These are phyloP conservation scores for Psettodes erumei DNA, from an alignment of 2,113 vertebrate species.

Conservation along the genomic window DNA sequence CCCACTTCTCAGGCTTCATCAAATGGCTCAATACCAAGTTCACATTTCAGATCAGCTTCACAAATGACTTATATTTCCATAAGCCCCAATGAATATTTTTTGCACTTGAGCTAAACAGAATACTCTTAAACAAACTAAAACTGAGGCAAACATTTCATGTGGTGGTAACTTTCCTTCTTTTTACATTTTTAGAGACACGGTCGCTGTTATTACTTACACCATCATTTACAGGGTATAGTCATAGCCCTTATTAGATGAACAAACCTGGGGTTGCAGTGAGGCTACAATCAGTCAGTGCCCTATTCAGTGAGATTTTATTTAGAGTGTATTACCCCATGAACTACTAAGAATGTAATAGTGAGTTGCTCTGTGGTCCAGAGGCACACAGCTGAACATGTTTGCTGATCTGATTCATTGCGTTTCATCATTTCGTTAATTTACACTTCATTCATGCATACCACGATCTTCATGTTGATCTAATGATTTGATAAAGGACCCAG, in stretches of 20 bases:
- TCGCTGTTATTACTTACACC: not conserved
- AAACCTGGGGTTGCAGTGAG: not conserved
- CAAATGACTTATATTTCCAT: not conserved
- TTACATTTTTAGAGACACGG: not conserved
- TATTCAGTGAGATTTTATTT: not conserved
- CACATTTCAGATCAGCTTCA: not conserved
- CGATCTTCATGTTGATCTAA: not conserved
- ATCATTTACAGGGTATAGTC: not conserved
- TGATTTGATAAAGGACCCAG: not conserved
- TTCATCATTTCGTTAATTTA: not conserved
- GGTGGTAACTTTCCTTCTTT: not conserved
- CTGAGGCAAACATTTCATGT: not conserved
- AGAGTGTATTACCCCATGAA: not conserved
- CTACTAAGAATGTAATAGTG: not conserved
- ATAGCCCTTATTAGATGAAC: not conserved
- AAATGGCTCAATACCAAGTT: not conserved
- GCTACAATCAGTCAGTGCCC: not conserved
- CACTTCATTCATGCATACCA: not conserved
- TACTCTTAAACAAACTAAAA: not conserved
- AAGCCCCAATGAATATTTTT: not conserved
- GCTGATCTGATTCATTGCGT: not conserved
- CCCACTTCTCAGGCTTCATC: conserved; percentile 8
- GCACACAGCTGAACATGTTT: not conserved
- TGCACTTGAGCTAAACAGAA: not conserved
- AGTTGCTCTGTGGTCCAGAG: not conserved